Evolutionary conservation across 2,797 vertebrate species (phyloP), one percentile per base, ranked within the genome.

Genomic region (Sebastes trivittatus): DNA sequence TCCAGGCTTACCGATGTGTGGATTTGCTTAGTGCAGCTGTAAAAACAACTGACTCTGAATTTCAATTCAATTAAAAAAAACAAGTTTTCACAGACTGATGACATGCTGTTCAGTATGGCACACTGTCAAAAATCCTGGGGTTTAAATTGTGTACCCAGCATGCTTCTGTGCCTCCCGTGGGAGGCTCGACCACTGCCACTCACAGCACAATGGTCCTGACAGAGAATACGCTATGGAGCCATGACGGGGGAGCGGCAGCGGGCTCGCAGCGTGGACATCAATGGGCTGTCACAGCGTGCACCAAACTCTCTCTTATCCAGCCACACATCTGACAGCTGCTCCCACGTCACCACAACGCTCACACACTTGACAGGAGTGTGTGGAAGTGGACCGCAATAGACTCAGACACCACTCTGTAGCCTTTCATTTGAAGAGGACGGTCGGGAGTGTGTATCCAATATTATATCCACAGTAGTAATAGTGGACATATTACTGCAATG

Each of bases 161-260:
- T 84, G 81, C 62, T 36, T 16, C 69, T 18, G 1, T 63, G 65
- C 23, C 89, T 96, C 85, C 89, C 94, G 64, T 93, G 96, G 75
- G 95, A 96, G 70, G 95, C n/a, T 52, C 38, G 34, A 74, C 78
- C 73, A 36, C 62, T 84, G 82, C 77, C 87, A 80, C 82, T 90
- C 81, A 84, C 62, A 82, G 71, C 87, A 74, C 78, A 78, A 72
- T 32, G 66, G 54, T 34, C 74, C 71, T 78, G 77, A 87, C 74
- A 75, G 65, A 75, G 72, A 64, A 62, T 60, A n/a, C 56, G 46
- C 71, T 55, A 14, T 30, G 58, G 76, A 81, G 72, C 54, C 29
- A 16, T 22, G 38, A 70, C 77, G 58, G 59, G 59, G 62, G 71
- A 83, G 34, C 34, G 34, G 61, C 2, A 10, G 54, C 3, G 38